Base-by-base conservation (phyloP, 2,888 invertebrate species). In the Homarus gammarus region DNA sequence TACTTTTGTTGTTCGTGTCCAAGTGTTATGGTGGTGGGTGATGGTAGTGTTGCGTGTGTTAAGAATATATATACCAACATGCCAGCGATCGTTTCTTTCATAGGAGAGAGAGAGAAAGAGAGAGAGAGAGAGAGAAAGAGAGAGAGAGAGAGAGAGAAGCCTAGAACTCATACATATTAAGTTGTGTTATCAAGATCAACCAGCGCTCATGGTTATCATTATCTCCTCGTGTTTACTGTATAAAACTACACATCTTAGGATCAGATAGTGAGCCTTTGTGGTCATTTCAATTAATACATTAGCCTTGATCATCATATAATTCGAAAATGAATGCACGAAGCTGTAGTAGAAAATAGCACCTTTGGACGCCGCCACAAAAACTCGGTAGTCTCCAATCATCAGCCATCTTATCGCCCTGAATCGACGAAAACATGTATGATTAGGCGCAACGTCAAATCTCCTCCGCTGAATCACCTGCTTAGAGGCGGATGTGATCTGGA, bases 261-360 rank as follows among this genome's bases (percentile, higher is more conserved):
- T 79, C 61, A 79, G 56, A 56, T 33, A 79, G 56, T 27, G 61
- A 56, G 61, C 12, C 36, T 27, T 61, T 36, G 61, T 79, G 22
- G 36, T 79, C 79, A 79, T 79, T 79, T 79, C 79, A 79, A 79
- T 79, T 79, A 79, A 38, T 61, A 61, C 79, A 79, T 79, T 61
- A 38, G 36, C 79, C n/a, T 10, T 61, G 61, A 79, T 79, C 22
- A 38, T 22, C 36, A 8, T 36, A 61, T 79, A 56, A 64, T 64
- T 64, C 64, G 27, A 64, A 64, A 64, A 64, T 64, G 64, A 64
- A 56, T 22, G 18, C 56, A 18, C 15, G 18, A 56, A 56, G 1
- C 27, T 64, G 6, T 27, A 64, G 64, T 3, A 27, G 64, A 64
- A 64, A 64, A 27, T 64, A 64, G 22, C 64, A 64, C 64, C 64